Conservation (phyloP, 2,113 vertebrate genomes). For the Lathamus discolor region DNA sequence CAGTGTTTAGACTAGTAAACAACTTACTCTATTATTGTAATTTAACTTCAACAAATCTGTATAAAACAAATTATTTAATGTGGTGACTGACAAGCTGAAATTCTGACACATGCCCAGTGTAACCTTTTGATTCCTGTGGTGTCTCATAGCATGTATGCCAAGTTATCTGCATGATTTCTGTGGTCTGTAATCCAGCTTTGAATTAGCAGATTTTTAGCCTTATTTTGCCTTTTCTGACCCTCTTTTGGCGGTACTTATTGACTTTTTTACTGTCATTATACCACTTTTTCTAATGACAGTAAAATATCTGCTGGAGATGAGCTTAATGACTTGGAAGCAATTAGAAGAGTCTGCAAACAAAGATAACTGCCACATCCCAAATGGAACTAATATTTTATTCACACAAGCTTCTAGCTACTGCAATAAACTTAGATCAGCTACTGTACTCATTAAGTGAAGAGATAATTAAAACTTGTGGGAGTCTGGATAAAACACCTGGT, state of each 20-base stretch:
- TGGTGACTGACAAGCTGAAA: background rate
- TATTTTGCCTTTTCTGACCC: constrained; percentile 26
- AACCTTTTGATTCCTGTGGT: background rate
- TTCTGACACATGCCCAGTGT: background rate
- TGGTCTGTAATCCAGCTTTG: background rate
- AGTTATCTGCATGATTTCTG: background rate
- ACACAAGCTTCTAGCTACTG: constrained; percentile 35
- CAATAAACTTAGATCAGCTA: constrained; percentile 65
- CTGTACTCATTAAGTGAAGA: constrained; percentile 57
- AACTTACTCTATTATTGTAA: background rate
- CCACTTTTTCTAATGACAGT: constrained; percentile 63
- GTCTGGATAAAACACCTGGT: constrained; percentile 37
- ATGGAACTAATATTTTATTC: constrained; percentile 64
- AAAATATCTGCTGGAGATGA: constrained; percentile 63
- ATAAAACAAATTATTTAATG: background rate
- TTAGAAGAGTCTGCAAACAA: constrained; percentile 69
- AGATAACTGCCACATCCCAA: constrained; percentile 66
- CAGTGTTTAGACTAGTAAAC: background rate
- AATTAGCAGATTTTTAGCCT: background rate
- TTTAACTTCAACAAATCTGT: background rate
- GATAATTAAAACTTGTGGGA: constrained; percentile 64
- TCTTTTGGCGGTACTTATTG: background rate
- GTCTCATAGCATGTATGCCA: background rate
- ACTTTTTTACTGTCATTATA: constrained; percentile 56
- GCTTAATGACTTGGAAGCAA: constrained; percentile 76